Conservation (phyloP, 2,113 vertebrate species). For the Tachysurus fulvidraco region DNA sequence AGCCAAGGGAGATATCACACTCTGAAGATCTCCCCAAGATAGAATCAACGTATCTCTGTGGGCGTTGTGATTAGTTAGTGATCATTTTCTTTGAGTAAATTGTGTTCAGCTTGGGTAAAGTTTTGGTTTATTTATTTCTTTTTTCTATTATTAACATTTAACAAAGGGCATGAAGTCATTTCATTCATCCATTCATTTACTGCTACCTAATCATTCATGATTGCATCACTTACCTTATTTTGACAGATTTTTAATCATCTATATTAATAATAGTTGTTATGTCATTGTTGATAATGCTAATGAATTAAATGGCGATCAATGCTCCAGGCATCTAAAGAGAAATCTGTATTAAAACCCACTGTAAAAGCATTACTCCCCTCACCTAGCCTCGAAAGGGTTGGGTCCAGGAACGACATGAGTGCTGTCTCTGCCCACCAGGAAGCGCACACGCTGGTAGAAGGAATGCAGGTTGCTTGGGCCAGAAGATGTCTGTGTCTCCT, state of each 20-base stretch:
- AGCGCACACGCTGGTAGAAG: constrained; percentile 91
- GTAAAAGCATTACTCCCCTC: constrained; percentile 64
- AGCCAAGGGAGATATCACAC: neutral
- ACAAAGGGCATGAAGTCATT: neutral
- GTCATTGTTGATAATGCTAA: neutral
- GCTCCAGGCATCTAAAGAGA: neutral
- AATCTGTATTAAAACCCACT: neutral
- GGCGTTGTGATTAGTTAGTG: neutral
- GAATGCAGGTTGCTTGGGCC: constrained; percentile 83
- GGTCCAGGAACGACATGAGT: constrained; percentile 87
- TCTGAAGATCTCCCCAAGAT: neutral
- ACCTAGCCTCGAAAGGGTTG: constrained; percentile 93
- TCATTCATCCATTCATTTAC: too few relatives aligned
- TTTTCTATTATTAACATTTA: neutral
- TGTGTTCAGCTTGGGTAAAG: neutral
- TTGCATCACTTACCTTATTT: neutral
- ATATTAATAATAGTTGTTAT: neutral
- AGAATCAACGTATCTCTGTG: neutral
- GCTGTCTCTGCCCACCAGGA: constrained; percentile 92
- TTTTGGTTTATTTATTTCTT: neutral
- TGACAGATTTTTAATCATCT: neutral
- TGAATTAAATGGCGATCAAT: neutral
- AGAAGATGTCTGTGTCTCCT: constrained; percentile 85
- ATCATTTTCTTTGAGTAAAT: neutral
- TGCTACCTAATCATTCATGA: neutral